Base-by-base conservation (phyloP, 2,113 vertebrate species). In the Labeo rohita region DNA sequence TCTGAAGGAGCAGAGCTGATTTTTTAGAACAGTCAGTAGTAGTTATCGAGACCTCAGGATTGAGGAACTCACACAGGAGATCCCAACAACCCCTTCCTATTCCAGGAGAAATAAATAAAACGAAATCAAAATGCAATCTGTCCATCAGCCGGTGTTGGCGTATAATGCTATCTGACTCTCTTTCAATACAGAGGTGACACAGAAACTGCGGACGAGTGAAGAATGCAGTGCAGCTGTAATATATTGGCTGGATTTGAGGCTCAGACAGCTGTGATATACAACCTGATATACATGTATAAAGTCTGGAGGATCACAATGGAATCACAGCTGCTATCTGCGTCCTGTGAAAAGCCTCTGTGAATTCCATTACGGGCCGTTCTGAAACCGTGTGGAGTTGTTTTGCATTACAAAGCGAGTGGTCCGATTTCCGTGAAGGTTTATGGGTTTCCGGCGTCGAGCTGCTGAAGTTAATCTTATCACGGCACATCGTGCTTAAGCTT, bases 261-360 rank as follows among this genome's bases (percentile, higher is more conserved):
- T 86, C 43, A 70, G 84, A 23, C 50, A 86, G 84, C 76, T 80
- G 84, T 47, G 52, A 68, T 80, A 73, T 80, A 56, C 12, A 4
- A 3, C 54, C 13, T 39, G 39, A 45, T 86, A 86, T 86, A 72
- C 84, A 80, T 80, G 78, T 72, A 85, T 85, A 80, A 49, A 15
- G 84, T 80, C 84, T 86, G 66, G 2, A 59, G 65, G 84, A 86
- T 80, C 63, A 80, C 77, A 86, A 80, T 86, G 23, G 66, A 86
- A 49, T 73, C 66, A 61, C 8, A 47, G 72, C 54, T 59, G 36
- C 72, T 59, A 84, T 84, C 83, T 84, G 54, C 9, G 66, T 56
- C 23, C 65, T 16, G 23, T 70, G 65, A 49, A 70, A 76, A 52
- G 65, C 54, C 52, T 56, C 79, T 49, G 65, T 45, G 36, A 79